A percentile compares a stretch with the other conserved stretches of the same genome.
Evolutionary conservation across 2,888 invertebrate species (phyloP).

Genomic region (Allygus modestus): DNA sequence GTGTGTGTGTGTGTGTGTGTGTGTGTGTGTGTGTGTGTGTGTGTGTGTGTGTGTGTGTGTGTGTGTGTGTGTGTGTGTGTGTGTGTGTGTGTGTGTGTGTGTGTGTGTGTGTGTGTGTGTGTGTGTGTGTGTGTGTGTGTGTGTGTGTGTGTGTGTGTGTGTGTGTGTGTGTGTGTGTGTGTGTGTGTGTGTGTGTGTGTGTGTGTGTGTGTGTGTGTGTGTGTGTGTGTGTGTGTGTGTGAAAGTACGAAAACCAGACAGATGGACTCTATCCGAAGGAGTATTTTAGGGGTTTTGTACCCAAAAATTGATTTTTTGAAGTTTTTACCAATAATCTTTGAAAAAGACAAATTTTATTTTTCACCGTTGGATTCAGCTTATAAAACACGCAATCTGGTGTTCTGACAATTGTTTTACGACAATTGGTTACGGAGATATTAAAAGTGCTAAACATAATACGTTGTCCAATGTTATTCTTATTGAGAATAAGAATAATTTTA

Average conservation of each 20-base stretch:
- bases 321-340: no score
- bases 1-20: constrained; percentile 6
- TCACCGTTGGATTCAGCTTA: no score
- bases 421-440: no score
- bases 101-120: neutral
- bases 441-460: no score
- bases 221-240: constrained; percentile 49
- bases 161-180: constrained; percentile 49
- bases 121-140: constrained; percentile 19
- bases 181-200: constrained; percentile 49
- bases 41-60: neutral
- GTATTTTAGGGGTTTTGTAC: no score
- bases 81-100: neutral
- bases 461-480: no score
- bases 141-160: constrained; percentile 51
- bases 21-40: neutral
- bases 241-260: neutral
- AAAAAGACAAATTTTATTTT: no score
- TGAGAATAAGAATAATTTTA: no score
- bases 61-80: constrained; percentile 1
- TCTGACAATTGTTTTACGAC: no score
- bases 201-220: constrained; percentile 51
- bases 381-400: no score
- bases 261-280: no score
- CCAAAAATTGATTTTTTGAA: no score